Percentiles rank a stretch among this genome's conserved stretches.
Conservation (phyloP, 1,140 invertebrate genomes). For the Drosophila sechellia region DNA sequence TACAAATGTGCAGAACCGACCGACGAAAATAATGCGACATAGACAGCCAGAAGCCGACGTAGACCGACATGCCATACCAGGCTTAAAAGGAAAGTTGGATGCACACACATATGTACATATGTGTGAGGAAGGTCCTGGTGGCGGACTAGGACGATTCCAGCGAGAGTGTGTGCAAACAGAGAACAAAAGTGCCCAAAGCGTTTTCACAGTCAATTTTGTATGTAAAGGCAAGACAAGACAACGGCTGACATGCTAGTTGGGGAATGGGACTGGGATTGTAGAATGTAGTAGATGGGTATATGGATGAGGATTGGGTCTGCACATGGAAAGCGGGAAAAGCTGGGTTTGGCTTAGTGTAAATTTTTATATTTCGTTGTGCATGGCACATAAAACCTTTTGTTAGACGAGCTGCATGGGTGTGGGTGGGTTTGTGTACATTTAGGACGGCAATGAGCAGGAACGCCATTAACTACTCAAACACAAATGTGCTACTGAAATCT, state of each 20-base stretch:
- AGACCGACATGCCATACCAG: slow-evolving; percentile 14
- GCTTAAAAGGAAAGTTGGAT: slow-evolving; percentile 50
- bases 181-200: slow-evolving; percentile 74
- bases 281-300: neutral
- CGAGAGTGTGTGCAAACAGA: slow-evolving; percentile 58
- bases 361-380: slow-evolving; percentile 70
- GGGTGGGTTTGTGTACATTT: slow-evolving; percentile 50
- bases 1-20: slow-evolving; percentile 28
- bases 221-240: slow-evolving; percentile 75
- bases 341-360: slow-evolving; percentile 37
- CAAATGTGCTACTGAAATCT: slow-evolving; percentile 7
- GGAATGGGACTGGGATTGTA: neutral
- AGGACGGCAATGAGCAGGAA: slow-evolving; percentile 68
- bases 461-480: slow-evolving; percentile 52
- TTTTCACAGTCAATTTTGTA: slow-evolving; percentile 82
- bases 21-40: slow-evolving; percentile 41
- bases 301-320: slow-evolving; percentile 5
- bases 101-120: neutral
- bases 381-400: slow-evolving; percentile 76
- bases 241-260: slow-evolving; percentile 44
- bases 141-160: slow-evolving; percentile 28
- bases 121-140: neutral
- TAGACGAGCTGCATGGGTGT: slow-evolving; percentile 21
- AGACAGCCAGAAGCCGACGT: slow-evolving; percentile 4
- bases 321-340: neutral